Percentiles rank a stretch among this genome's conserved stretches.
Conservation (phyloP, 2,113 vertebrate genomes). For the Aptenodytes patagonicus region DNA sequence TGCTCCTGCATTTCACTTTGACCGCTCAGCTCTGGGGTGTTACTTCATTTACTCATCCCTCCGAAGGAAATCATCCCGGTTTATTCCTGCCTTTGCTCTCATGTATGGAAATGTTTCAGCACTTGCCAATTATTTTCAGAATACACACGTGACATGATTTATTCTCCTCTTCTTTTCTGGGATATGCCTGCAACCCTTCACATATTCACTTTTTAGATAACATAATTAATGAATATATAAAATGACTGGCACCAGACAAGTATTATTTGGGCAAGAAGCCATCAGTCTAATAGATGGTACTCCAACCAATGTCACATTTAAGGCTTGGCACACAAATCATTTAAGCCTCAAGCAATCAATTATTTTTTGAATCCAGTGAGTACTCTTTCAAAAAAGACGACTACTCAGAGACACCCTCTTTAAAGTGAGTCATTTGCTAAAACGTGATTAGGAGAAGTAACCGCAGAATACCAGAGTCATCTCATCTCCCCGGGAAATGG, state of each 20-base stretch:
- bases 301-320: constrained; percentile 13
- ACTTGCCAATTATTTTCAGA: background rate
- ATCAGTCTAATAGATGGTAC: background rate
- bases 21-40: background rate
- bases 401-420: background rate
- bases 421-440: constrained; percentile 24
- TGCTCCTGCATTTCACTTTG: background rate
- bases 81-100: background rate
- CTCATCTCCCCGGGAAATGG: background rate
- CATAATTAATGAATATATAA: constrained; percentile 1
- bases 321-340: background rate
- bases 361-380: constrained; percentile 6
- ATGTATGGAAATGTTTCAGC: background rate
- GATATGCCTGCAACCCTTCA: background rate
- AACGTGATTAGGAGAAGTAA: background rate
- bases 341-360: constrained; percentile 28
- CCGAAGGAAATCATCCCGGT: background rate
- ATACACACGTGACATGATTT: background rate
- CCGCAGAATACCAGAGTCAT: background rate
- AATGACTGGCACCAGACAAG: constrained; percentile 35
- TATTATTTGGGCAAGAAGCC: constrained; percentile 32
- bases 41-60: background rate
- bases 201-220: background rate
- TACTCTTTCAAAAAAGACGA: background rate
- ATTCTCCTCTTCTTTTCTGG: background rate